Conservation (phyloP, 2,888 invertebrate species). For the Trichopoda pennipes region DNA sequence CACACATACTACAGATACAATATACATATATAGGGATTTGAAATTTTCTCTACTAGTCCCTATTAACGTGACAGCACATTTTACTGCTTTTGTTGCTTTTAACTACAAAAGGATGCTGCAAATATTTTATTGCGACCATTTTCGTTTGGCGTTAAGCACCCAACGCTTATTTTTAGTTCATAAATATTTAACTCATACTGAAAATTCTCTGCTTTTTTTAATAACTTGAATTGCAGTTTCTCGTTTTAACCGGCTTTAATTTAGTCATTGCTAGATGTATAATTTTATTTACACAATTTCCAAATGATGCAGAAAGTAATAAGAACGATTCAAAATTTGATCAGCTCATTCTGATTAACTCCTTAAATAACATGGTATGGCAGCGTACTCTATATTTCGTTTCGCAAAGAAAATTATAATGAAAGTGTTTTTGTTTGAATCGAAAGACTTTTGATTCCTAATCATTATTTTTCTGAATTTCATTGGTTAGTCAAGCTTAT, state of each 20-base stretch:
- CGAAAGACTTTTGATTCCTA: too few species aligned
- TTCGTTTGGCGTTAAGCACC: conserved; percentile 44
- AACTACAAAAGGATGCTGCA: conserved; percentile 30
- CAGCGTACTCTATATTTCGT: too few species aligned
- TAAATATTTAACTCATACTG: conserved; percentile 7
- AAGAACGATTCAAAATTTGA: too few species aligned
- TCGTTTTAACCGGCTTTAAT: conserved; percentile 37
- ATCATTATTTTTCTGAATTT: too few species aligned
- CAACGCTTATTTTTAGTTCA: conserved; percentile 16
- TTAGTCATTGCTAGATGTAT: conserved; percentile 4
- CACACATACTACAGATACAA: too few species aligned
- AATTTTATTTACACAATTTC: conserved; percentile 18
- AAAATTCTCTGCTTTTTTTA: conserved; percentile 9
- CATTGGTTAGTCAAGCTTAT: too few species aligned
- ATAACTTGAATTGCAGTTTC: conserved; percentile 26
- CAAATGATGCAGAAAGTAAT: background rate
- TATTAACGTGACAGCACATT: conserved; percentile 33
- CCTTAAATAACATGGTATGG: too few species aligned
- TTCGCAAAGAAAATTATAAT: too few species aligned
- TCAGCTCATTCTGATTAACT: too few species aligned
- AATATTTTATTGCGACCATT: conserved; percentile 19
- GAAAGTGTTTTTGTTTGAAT: too few species aligned
- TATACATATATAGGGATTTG: conserved; percentile 14
- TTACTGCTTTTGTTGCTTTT: conserved; percentile 60
- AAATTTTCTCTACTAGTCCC: conserved; percentile 2